Base-by-base conservation (phyloP, 23 tunicate genomes). In the Aplidium turbinatum region DNA sequence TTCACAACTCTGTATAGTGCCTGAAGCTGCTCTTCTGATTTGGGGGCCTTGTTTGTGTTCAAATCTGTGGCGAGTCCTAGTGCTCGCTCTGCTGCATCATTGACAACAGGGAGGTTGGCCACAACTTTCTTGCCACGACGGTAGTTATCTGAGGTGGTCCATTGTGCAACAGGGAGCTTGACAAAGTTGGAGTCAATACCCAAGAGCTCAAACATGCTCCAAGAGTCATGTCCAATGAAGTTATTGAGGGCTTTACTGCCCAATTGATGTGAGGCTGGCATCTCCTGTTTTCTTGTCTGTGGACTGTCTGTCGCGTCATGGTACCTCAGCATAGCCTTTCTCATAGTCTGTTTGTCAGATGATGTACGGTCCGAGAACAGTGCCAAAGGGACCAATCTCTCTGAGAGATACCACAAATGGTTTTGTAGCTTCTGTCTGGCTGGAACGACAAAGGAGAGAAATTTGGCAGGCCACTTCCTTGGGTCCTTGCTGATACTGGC, bases 21-120 rank as follows among this genome's bases (percentile, higher is more conserved):
- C 31, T 60, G 67, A 9, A 26, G 35, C 35, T 60, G 5, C 22
- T 53, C 67, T 60, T 60, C 19, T 36, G 13, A 7, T 28, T 25
- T 60, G 5, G 67, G 67, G 31, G 67, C 21, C 31, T 36, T 29
- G 11, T 28, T 24, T 29, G 36, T 60, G 31, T 60, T 60, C 18
- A n/a, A 29, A 60, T 26, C 35, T 28, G 67, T 60, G 30, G 67
- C 35, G 4, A 60, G 34, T 5, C 67, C 67, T 29, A 60, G 67
- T 3, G 36, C 67, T 60, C 35, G 30, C 22, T 60, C 36, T 4
- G 67, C 67, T 4, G 67, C 67, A 31, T 60, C 67, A 22, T 60
- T 60, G 3, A 60, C 35, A 4, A 28, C 36, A 5, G 67, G 67
- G 13, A 60, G 5, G 31, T 60, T 28, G 4, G 35, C 29, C 29